Conservation (phyloP, 2,797 vertebrate species). For the Ambastaia sidthimunki region DNA sequence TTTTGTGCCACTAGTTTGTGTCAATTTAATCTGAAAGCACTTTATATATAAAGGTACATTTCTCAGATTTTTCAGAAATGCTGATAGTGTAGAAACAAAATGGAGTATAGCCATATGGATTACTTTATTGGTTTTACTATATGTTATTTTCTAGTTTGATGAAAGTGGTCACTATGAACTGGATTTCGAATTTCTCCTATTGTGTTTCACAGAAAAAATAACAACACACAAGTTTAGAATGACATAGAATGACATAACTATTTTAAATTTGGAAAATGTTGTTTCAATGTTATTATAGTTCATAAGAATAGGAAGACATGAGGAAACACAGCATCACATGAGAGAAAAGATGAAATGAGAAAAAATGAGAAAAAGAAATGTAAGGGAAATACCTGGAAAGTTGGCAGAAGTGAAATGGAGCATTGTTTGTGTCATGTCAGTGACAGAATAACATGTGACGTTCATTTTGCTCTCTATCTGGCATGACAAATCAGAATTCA, state of each 20-base stretch:
- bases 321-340: not conserved
- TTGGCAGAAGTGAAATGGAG: slow-evolving; percentile 47
- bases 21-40: too few species aligned
- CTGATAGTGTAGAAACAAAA: too few species aligned
- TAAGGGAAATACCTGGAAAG: slow-evolving; percentile 38
- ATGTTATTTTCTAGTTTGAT: too few species aligned
- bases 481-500: slow-evolving; percentile 15
- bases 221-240: not conserved
- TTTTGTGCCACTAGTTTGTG: too few species aligned
- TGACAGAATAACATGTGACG: slow-evolving; percentile 32
- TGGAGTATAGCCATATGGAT: too few species aligned
- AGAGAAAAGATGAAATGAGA: not conserved
- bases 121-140: too few species aligned
- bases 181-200: too few species aligned
- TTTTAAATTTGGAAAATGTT: not conserved
- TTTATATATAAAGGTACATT: too few species aligned
- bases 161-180: too few species aligned
- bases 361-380: slow-evolving; percentile 17
- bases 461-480: slow-evolving; percentile 18
- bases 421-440: slow-evolving; percentile 40
- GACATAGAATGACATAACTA: not conserved
- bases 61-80: too few species aligned
- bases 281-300: not conserved
- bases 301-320: not conserved
- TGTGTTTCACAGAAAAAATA: slow-evolving; percentile 11